Evolutionary conservation across 2,113 vertebrate species (phyloP), one percentile per base, ranked within the genome.

Genomic region (Rhabdomys dilectus): DNA sequence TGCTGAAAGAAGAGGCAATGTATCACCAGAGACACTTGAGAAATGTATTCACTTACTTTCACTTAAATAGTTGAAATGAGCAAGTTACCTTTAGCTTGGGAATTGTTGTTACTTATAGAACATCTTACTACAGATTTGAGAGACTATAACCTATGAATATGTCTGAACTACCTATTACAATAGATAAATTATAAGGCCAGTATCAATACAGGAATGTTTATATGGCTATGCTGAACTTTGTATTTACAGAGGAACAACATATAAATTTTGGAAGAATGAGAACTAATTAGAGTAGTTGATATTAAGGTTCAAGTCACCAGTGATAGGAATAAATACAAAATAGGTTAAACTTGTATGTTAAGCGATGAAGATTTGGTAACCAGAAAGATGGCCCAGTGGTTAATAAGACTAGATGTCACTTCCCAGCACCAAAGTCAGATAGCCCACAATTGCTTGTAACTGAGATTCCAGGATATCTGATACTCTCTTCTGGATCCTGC

Each of bases 241-340:
- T 92, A 36, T 68, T 90, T 92, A 68, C 68, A 88, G n/a, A 5
- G 9, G 93, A 7, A 36, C 58, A 90, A 66, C 84, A 85, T 58
- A 21, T 81, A 26, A 76, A 45, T 56, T 90, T 96, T 58, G 5
- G 3, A 58, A 94, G 89, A 93, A 36, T 93, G 4, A 77, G 78
- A 15, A 64, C 70, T 84, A 77, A 68, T 75, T 89, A 94, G 17
- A 91, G 56, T 94, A 45, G 4, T 45, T 92, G 60, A 86, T 77
- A 87, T 64, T 91, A 91, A 86, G 3, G n/a, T 39, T 22, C 92
- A 58, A 84, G n/a, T 53, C 58, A 68, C 56, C 29, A 89, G 21
- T 56, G 68, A 92, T 95, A 75, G 81, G 21, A 91, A 21, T 7
- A 91, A 66, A 91, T 87, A 56, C 16, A 45, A 95, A 94, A 78